These are phyloP conservation scores for Syngnathus typhle DNA, from an alignment of 2,113 vertebrate genomes.

Conservation along the genomic window DNA sequence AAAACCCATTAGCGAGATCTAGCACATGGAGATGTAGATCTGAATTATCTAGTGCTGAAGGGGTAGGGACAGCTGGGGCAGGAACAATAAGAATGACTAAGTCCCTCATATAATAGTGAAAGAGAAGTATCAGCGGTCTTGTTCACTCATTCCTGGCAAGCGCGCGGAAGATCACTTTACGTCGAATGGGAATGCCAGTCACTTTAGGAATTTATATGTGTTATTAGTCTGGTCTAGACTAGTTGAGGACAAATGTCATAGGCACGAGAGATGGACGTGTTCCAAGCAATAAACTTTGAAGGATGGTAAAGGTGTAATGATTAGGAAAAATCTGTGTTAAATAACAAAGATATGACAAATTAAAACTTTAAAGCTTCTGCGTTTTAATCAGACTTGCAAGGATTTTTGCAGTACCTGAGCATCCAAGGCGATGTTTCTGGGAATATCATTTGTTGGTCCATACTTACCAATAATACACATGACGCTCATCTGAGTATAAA, in stretches of 20 bases:
- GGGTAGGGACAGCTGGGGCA: conserved; percentile 11
- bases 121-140: conserved; percentile 45
- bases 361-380: not conserved
- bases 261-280: conserved; percentile 50
- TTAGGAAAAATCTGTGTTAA: conserved; percentile 8
- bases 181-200: conserved; percentile 64
- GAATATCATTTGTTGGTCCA: conserved; percentile 64
- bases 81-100: conserved; percentile 21
- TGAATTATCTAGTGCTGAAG: conserved; percentile 11
- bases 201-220: conserved; percentile 57
- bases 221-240: conserved; percentile 63
- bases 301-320: conserved; percentile 32
- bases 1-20: conserved; percentile 1
- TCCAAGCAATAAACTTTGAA: conserved; percentile 31
- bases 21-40: conserved; percentile 11
- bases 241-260: conserved; percentile 51
- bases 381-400: conserved; percentile 49
- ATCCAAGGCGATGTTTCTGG: conserved; percentile 55
- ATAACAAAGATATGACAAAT: conserved; percentile 7
- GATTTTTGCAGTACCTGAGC: conserved; percentile 53
- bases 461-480: conserved; percentile 63
- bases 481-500: conserved; percentile 53
- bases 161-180: conserved; percentile 56
- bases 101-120: conserved; percentile 35
- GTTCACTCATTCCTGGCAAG: conserved; percentile 45